Evolutionary conservation across 92 coral and sea anemone species (phyloP).

Genomic region (Porites rus): DNA sequence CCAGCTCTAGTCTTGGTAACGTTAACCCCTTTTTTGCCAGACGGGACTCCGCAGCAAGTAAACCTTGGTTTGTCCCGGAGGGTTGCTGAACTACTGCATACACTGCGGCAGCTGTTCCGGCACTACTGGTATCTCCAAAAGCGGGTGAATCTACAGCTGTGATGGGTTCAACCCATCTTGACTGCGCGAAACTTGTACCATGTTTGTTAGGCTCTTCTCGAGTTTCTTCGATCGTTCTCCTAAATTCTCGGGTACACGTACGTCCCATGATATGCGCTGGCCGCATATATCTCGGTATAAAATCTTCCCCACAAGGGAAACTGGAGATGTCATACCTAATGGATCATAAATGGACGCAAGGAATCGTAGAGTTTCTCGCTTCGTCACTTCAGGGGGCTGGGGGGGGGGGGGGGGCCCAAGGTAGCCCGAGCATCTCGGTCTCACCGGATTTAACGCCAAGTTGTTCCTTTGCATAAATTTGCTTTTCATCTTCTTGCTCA

Average conservation of each 20-base stretch:
- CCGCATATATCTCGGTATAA: constrained; percentile 58
- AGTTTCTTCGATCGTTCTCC: constrained; percentile 33
- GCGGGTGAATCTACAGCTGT: constrained; percentile 47
- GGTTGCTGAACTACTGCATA: constrained; percentile 66
- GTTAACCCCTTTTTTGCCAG: constrained; percentile 52
- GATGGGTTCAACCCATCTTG: constrained; percentile 26
- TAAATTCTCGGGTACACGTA: constrained; percentile 11
- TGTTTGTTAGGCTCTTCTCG: constrained; percentile 45
- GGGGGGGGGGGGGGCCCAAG: constrained; percentile 31
- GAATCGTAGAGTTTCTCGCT: not conserved
- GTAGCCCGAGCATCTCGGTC: constrained; percentile 51
- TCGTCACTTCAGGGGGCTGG: not conserved
- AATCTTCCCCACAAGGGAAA: not conserved
- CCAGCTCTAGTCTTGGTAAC: constrained; percentile 54
- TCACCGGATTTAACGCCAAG: not conserved
- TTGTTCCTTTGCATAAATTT: not conserved
- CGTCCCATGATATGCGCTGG: constrained; percentile 60
- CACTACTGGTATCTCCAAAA: constrained; percentile 56
- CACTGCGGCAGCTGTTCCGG: constrained; percentile 56
- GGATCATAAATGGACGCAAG: constrained; percentile 23
- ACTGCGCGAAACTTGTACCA: constrained; percentile 48
- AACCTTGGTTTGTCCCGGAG: constrained; percentile 34
- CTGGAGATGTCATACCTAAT: not conserved
- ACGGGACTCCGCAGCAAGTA: constrained; percentile 56
- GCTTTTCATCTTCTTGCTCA: not conserved